Base-by-base conservation (phyloP, 1,140 invertebrate species). In the Drusus annulatus region DNA sequence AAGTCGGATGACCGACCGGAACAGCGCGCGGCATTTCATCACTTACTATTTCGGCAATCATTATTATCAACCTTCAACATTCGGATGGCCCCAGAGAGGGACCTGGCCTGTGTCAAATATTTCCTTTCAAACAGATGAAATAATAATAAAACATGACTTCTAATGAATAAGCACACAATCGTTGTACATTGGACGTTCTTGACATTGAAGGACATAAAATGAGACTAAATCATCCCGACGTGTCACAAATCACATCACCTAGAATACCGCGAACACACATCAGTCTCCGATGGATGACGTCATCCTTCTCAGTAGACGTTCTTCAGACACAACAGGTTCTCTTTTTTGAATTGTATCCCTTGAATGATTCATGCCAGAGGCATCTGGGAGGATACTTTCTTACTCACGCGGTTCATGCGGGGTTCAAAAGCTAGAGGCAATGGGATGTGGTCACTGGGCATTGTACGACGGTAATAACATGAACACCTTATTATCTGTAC, bases 291-390 rank as follows among this genome's bases (percentile, higher is more conserved):
- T 19, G 68, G 5, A 56, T 74, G 69, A 74, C 69, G 69, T 74
- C 69, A 74, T 23, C 36, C 25, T 74, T 52, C 51, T 17, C 17
- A 17, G 19, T n/a, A 74, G 69, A 74, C 69, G n/a, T 25, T 17
- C 69, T 13, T 16, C 69, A 74, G 69, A 74, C 69, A 74, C 54
- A 54, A 74, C 69, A 54, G 69, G 69, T 74, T 74, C 15, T 56
- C 23, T 21, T 54, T 36, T 36, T 10, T 45, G 13, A 50, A 45
- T 45, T 69, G 56, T 74, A 54, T 74, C 50, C 69, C 51, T 21
- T 23, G 69, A 56, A 74, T 74, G 69, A 74, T 54, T 74, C 69
- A 74, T 23, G 31, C 19, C 15, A 19, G 45, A 71, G 31, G 31
- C 31, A 45, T 74, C 69, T 25, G 69, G 69, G 51, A 56, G 17